A percentile compares a stretch with the other conserved stretches of the same genome.
Evolutionary conservation across 2,113 vertebrate genomes (phyloP).

Genomic region (Oryzias curvinotus): DNA sequence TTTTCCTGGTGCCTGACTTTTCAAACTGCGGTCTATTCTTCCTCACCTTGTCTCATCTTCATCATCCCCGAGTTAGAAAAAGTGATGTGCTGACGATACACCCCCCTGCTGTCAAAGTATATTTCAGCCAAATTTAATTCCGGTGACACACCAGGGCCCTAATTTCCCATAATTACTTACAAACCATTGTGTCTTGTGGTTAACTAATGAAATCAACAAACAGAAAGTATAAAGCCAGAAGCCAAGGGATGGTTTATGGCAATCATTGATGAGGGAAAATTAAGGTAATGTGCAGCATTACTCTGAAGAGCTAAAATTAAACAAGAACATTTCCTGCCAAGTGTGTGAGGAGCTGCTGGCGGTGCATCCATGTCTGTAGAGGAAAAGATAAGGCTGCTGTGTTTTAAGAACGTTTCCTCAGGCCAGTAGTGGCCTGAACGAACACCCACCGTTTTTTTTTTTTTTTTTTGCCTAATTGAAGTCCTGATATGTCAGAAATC

Average conservation of each 20-base stretch:
- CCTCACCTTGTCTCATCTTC: slow-evolving; percentile 25
- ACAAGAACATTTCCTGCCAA: slow-evolving; percentile 54
- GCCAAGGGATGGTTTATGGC: slow-evolving; percentile 42
- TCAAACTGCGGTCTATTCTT: slow-evolving; percentile 7
- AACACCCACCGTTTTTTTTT: slow-evolving; percentile 36
- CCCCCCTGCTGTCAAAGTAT: slow-evolving; percentile 47
- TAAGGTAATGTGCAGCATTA: slow-evolving; percentile 44
- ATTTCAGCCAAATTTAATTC: slow-evolving; percentile 32
- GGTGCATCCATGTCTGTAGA: slow-evolving; percentile 62
- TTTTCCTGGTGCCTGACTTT: slow-evolving; percentile 9
- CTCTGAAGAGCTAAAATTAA: slow-evolving; percentile 68
- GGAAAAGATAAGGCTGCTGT: slow-evolving; percentile 66
- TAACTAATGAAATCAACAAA: slow-evolving; percentile 57
- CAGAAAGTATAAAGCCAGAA: slow-evolving; percentile 28
- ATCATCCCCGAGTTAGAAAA: slow-evolving; percentile 8
- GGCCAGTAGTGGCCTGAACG: slow-evolving; percentile 46
- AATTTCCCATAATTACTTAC: slow-evolving; percentile 52
- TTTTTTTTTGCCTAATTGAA: slow-evolving; percentile 42
- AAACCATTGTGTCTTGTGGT: slow-evolving; percentile 33
- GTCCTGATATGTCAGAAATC: slow-evolving; percentile 42
- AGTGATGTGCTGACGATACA: slow-evolving; percentile 8
- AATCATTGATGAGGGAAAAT: slow-evolving; percentile 54
- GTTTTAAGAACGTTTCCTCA: slow-evolving; percentile 56
- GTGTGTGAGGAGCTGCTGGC: slow-evolving; percentile 53
- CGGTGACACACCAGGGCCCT: slow-evolving; percentile 41